Evolutionary conservation across 2,797 vertebrate genomes (phyloP).

Genomic region (Hypotaenidia philippensis): DNA sequence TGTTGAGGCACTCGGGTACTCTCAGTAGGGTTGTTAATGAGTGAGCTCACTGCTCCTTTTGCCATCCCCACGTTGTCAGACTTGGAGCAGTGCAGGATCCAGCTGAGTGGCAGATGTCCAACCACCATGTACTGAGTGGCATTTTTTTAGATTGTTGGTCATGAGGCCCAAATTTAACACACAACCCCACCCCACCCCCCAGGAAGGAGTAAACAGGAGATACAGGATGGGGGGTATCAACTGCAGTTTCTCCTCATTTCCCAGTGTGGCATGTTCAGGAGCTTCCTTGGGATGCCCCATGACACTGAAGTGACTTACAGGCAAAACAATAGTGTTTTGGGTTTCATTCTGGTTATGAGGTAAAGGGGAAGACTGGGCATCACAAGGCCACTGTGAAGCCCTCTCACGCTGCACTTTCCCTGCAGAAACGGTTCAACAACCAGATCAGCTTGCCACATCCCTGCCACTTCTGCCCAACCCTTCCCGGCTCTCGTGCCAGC

Average conservation of each 20-base stretch:
- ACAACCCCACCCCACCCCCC: no score
- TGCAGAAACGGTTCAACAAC: not conserved
- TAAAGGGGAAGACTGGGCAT: not conserved
- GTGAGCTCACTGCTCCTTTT: not conserved
- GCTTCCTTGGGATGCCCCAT: not conserved
- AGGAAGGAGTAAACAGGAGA: not conserved
- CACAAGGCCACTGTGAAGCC: not conserved
- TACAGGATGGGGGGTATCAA: not conserved
- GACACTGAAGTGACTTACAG: not conserved
- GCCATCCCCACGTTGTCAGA: not conserved
- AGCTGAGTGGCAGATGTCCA: not conserved
- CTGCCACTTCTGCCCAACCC: not conserved
- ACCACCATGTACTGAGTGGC: not conserved
- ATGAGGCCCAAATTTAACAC: not conserved
- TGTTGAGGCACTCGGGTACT: not conserved
- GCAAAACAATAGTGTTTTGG: not conserved
- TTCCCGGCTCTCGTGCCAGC: not conserved
- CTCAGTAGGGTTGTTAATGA: not conserved
- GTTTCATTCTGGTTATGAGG: not conserved
- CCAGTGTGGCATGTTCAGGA: rapidly evolving
- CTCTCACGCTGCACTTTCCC: not conserved
- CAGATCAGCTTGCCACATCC: not conserved
- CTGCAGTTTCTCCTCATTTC: not conserved
- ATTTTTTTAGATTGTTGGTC: not conserved
- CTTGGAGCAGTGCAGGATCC: not conserved